Percentiles rank a stretch among this genome's conserved stretches.
Evolutionary conservation across 2,888 invertebrate genomes (phyloP).

Genomic region (Chrysotoxum bicinctum): DNA sequence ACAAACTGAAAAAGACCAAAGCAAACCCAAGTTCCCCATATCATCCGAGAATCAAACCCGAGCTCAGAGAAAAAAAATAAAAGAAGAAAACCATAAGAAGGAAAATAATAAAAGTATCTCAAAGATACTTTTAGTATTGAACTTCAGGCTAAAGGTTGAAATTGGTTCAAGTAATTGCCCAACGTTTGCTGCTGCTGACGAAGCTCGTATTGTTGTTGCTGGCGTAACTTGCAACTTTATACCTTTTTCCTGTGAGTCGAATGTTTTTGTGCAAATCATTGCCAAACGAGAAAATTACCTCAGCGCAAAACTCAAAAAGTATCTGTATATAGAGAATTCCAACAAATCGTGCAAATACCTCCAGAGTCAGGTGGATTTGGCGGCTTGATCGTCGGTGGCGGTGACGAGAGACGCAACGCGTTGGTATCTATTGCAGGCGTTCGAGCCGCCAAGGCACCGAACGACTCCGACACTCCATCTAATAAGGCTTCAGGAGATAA

Average conservation of each 20-base stretch:
- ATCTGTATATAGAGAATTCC: constrained; percentile 37
- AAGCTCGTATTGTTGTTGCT: constrained; percentile 9
- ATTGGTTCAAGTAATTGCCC: constrained; percentile 81
- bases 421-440: background rate
- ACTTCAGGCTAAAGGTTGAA: constrained; percentile 82
- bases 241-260: constrained; percentile 5
- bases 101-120: constrained; percentile 41
- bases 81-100: constrained; percentile 20
- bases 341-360: constrained; percentile 74
- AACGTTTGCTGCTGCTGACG: constrained; percentile 36
- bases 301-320: constrained; percentile 57
- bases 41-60: constrained; percentile 18
- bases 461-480: constrained; percentile 3
- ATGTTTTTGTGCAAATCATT: constrained; percentile 65
- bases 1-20: constrained; percentile 9
- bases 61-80: constrained; percentile 17
- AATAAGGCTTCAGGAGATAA: constrained; percentile 47
- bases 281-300: constrained; percentile 66
- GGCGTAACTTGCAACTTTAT: constrained; percentile 11
- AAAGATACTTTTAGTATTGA: constrained; percentile 78
- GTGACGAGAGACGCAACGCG: background rate
- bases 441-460: constrained; percentile 23
- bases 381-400: constrained; percentile 59
- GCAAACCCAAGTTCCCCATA: background rate
- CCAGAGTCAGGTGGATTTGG: constrained; percentile 80